phyloP scores from a whole-genome alignment of 1,140 invertebrate genomes.

The Fopius arisanus region DNA sequence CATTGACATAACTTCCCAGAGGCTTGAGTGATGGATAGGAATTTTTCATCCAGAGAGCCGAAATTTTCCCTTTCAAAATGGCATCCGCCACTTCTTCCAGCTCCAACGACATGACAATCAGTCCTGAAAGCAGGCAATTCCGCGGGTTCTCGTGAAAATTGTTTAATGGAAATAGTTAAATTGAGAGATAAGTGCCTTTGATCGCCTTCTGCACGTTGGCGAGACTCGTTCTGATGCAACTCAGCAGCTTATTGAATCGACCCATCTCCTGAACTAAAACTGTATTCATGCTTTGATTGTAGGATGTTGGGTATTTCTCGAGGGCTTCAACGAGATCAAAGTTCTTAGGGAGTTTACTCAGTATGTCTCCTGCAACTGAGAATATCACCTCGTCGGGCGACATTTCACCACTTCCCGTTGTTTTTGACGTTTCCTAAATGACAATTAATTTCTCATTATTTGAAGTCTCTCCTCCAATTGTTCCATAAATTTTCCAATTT shows the following conservation, averaged over 20 bases:
- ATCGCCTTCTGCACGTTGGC: conserved; percentile 87
- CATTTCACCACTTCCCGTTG: conserved; percentile 50
- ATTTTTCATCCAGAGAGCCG: conserved; percentile 80
- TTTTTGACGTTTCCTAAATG: conserved; percentile 54
- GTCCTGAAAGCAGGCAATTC: conserved; percentile 62
- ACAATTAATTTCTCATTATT: no score
- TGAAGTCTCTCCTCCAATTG: no score
- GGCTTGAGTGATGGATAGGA: conserved; percentile 95
- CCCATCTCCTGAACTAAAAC: conserved; percentile 94
- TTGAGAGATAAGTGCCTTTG: conserved; percentile 70
- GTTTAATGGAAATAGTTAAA: background rate
- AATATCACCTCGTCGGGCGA: conserved; percentile 76
- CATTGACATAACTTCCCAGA: conserved; percentile 87
- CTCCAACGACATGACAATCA: conserved; percentile 85
- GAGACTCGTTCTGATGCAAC: conserved; percentile 77
- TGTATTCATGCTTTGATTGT: conserved; percentile 91
- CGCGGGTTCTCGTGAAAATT: background rate
- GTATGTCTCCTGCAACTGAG: conserved; percentile 75
- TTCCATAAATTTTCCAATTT: no score
- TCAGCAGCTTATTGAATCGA: conserved; percentile 84
- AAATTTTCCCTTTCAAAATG: conserved; percentile 85
- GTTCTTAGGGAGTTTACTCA: conserved; percentile 76
- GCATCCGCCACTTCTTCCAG: conserved; percentile 87
- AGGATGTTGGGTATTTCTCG: conserved; percentile 79
- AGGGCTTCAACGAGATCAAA: conserved; percentile 74